These are phyloP conservation scores for Cyrtonyx montezumae DNA, from an alignment of 2,113 vertebrate species.

Conservation along the genomic window DNA sequence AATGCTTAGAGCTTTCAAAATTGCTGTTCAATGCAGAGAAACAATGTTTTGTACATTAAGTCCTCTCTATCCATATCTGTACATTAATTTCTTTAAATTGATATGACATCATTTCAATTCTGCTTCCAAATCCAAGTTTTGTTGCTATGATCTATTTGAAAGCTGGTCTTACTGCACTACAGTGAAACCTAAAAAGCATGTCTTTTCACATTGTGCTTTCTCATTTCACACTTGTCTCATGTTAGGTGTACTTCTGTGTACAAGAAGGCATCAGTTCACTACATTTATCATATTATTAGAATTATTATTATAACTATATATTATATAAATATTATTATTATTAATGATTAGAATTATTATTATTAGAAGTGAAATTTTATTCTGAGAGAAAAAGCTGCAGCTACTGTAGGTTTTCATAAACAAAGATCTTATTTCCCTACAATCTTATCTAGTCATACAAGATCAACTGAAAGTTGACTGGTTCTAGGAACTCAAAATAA, in stretches of 20 bases:
- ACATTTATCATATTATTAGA: background rate
- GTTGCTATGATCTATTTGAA: conserved; percentile 17
- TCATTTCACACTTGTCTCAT: background rate
- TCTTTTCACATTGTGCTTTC: background rate
- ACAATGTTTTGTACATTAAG: background rate
- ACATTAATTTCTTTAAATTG: background rate
- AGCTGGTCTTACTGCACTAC: background rate
- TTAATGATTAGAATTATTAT: background rate
- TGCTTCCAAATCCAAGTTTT: background rate
- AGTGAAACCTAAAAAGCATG: background rate
- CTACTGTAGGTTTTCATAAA: background rate
- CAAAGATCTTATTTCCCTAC: background rate
- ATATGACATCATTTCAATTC: background rate
- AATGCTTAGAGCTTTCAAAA: background rate
- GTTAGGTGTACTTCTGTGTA: background rate
- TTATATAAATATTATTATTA: no score
- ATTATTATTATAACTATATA: background rate
- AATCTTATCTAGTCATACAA: background rate
- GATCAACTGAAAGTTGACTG: background rate
- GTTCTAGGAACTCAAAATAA: background rate
- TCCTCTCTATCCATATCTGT: background rate
- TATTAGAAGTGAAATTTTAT: background rate
- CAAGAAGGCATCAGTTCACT: background rate
- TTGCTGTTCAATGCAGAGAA: background rate
- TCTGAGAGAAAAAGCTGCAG: background rate